These are phyloP conservation scores for Agriopis leucophaearia DNA, from an alignment of 2,888 invertebrate species.

Conservation along the genomic window DNA sequence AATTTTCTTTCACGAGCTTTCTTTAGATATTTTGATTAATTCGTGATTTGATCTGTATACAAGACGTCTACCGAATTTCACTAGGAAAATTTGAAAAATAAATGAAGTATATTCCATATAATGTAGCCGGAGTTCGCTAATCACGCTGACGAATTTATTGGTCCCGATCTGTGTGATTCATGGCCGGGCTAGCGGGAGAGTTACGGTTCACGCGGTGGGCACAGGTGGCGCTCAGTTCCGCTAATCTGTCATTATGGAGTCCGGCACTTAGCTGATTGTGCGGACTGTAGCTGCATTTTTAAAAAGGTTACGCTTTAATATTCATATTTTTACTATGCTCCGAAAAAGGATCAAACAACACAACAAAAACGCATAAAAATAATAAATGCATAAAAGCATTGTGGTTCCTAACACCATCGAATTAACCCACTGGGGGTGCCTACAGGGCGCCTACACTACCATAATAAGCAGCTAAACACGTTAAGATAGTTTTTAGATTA, in stretches of 20 bases:
- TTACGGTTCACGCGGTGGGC: constrained; percentile 72
- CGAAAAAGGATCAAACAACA: too few relatives aligned
- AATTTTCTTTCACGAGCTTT: too few relatives aligned
- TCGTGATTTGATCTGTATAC: too few relatives aligned
- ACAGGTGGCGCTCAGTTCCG: constrained; percentile 69
- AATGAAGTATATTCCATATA: constrained; percentile 47
- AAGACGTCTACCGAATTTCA: too few relatives aligned
- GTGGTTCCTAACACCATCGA: too few relatives aligned
- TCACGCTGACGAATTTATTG: constrained; percentile 84
- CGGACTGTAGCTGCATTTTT: constrained; percentile 16
- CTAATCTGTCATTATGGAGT: constrained; percentile 80
- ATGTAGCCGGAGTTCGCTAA: constrained; percentile 57
- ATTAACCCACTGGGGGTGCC: too few relatives aligned
- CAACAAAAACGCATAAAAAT: too few relatives aligned
- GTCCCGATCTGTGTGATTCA: constrained; percentile 74
- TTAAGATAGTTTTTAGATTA: too few relatives aligned
- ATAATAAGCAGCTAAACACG: too few relatives aligned
- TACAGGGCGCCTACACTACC: too few relatives aligned
- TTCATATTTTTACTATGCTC: neutral
- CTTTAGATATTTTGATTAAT: too few relatives aligned
- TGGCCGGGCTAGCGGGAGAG: constrained; percentile 62
- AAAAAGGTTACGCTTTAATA: constrained; percentile 6
- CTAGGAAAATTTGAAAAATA: neutral
- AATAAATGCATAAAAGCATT: too few relatives aligned
- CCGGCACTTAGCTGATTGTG: constrained; percentile 63